Conservation (phyloP, 2,888 invertebrate genomes). For the Kryphioiulus occultus region DNA sequence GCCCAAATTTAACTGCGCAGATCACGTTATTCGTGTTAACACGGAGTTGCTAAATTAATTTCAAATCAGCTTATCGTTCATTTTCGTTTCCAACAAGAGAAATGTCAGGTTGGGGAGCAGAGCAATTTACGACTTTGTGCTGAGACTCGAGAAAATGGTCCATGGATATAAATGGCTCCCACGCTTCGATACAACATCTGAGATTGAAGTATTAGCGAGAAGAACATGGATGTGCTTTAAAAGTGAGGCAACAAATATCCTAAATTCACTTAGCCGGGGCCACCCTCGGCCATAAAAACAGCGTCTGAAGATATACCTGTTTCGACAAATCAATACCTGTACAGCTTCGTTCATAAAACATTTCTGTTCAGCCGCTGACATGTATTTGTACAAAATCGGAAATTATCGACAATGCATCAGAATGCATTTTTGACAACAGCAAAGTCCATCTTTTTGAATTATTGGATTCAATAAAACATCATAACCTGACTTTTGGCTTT, state of each 20-base stretch:
- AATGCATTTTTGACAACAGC: too few relatives aligned
- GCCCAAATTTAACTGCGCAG: constrained; percentile 33
- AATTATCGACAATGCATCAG: too few relatives aligned
- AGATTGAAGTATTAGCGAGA: neutral
- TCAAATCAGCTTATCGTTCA: constrained; percentile 44
- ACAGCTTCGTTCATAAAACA: too few relatives aligned
- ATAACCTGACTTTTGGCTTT: too few relatives aligned
- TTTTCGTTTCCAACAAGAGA: constrained; percentile 39
- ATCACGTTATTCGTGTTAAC: constrained; percentile 38
- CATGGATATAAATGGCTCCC: neutral
- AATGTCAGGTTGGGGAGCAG: constrained; percentile 27
- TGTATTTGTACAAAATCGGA: too few relatives aligned
- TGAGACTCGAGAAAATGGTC: neutral
- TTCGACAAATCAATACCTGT: too few relatives aligned
- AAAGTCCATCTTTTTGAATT: too few relatives aligned
- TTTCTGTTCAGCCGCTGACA: too few relatives aligned
- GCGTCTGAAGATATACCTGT: too few relatives aligned
- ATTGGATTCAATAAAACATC: too few relatives aligned
- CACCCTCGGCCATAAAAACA: too few relatives aligned
- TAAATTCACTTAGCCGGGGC: neutral
- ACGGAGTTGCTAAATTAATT: constrained; percentile 46
- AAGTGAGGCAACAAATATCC: neutral
- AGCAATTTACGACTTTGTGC: constrained; percentile 9
- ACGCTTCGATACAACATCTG: neutral
- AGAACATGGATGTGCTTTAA: neutral